These are phyloP conservation scores for Electrophaes corylata DNA, from an alignment of 2,888 invertebrate species.

Conservation along the genomic window DNA sequence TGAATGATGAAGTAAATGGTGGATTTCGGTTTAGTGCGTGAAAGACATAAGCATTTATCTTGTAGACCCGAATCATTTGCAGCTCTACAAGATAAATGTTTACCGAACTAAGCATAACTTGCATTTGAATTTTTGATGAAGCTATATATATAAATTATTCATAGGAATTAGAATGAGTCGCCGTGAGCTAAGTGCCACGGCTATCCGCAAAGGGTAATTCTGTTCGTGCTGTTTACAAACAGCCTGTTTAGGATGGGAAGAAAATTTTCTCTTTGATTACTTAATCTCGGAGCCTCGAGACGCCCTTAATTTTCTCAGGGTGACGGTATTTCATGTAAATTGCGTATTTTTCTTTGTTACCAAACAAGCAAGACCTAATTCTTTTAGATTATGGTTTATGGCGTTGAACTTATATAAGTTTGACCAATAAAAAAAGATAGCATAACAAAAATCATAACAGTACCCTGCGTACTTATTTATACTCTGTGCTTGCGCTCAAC, in stretches of 20 bases:
- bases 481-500: no score
- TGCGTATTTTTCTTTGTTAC: slow-evolving; percentile 34
- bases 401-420: background rate
- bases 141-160: slow-evolving; percentile 43
- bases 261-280: slow-evolving; percentile 46
- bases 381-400: background rate
- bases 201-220: slow-evolving; percentile 37
- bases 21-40: slow-evolving; percentile 4
- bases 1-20: slow-evolving; percentile 39
- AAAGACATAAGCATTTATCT: background rate
- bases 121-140: slow-evolving; percentile 42
- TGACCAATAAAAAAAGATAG: background rate
- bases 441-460: no score
- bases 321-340: slow-evolving; percentile 45
- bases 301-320: slow-evolving; percentile 44
- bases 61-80: background rate
- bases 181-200: slow-evolving; percentile 26
- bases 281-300: slow-evolving; percentile 42
- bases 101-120: slow-evolving; percentile 33
- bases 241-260: slow-evolving; percentile 37
- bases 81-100: slow-evolving; percentile 35
- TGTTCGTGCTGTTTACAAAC: slow-evolving; percentile 41
- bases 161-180: slow-evolving; percentile 37
- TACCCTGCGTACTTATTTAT: no score
- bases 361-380: background rate